Conservation (phyloP, 2,113 vertebrate species). For the Oncorhynchus nerka region DNA sequence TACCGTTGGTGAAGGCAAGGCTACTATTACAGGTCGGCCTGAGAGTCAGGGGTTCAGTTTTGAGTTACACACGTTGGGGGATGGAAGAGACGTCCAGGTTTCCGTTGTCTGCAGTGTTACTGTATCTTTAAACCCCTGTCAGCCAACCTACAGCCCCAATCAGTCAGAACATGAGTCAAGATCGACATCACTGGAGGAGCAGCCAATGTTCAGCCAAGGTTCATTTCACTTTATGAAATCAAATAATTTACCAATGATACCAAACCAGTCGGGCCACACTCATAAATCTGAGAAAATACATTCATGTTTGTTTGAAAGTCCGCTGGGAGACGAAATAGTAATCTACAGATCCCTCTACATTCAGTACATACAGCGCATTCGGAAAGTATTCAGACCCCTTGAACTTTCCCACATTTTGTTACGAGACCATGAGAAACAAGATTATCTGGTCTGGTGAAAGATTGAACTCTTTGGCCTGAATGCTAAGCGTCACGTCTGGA, state of each 20-base stretch:
- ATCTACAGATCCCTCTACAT: constrained; percentile 42
- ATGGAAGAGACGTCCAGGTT: constrained; percentile 4
- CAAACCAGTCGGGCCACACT: constrained; percentile 17
- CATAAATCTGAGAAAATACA: constrained; percentile 26
- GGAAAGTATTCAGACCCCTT: too few relatives aligned
- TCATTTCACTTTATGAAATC: constrained; percentile 5
- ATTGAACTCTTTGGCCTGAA: too few relatives aligned
- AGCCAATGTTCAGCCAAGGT: constrained; percentile 15
- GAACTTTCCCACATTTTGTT: too few relatives aligned
- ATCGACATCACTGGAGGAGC: constrained; percentile 32
- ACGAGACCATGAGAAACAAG: too few relatives aligned
- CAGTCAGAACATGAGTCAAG: neutral
- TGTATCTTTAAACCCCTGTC: constrained; percentile 10
- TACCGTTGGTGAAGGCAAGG: constrained; percentile 54
- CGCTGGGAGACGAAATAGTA: constrained; percentile 57
- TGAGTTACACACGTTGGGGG: constrained; percentile 51
- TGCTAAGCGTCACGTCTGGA: too few relatives aligned
- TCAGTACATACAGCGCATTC: too few relatives aligned
- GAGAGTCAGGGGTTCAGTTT: constrained; percentile 53
- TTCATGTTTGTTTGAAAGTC: constrained; percentile 63
- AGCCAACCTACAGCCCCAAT: constrained; percentile 11
- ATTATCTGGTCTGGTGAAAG: too few relatives aligned
- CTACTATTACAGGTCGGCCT: constrained; percentile 66
- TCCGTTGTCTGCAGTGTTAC: constrained; percentile 21
- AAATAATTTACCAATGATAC: constrained; percentile 10